phyloP scores from a whole-genome alignment of 2,888 invertebrate genomes.

The Oxyscelio sp. region DNA sequence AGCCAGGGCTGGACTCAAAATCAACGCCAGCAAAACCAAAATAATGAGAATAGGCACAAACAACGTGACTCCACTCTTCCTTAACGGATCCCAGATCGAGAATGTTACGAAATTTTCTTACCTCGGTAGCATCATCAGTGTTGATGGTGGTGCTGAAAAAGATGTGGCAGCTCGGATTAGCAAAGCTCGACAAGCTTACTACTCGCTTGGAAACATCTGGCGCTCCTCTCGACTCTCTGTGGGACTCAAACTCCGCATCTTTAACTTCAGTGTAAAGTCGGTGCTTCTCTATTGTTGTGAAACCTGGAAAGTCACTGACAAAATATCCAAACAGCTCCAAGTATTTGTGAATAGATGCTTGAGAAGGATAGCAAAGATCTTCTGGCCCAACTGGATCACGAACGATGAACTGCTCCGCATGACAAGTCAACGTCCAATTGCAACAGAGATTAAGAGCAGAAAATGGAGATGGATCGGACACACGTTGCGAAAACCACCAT shows the following conservation, averaged over 20 bases:
- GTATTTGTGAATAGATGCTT: background rate
- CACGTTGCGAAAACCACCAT: background rate
- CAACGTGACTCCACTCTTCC: background rate
- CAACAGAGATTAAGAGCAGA: background rate
- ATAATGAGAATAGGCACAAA: background rate
- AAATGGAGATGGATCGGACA: background rate
- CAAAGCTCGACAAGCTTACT: background rate
- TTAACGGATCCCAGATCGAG: background rate
- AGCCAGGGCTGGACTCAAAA: background rate
- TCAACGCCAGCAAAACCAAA: background rate
- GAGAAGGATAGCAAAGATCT: constrained; percentile 4
- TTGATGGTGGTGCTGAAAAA: background rate
- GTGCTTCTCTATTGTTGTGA: background rate
- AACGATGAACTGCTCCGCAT: background rate
- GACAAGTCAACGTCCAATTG: background rate
- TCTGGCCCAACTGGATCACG: constrained; percentile 17
- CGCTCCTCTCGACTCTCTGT: background rate
- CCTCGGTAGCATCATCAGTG: background rate
- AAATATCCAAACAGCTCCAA: background rate
- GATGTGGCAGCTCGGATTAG: background rate
- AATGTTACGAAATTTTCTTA: background rate
- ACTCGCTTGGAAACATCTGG: background rate
- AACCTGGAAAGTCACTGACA: background rate
- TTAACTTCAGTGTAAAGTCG: constrained; percentile 3
- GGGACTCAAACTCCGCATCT: background rate